Base-by-base conservation (phyloP, 2,888 invertebrate genomes). In the Mimumesa dahlbomi region DNA sequence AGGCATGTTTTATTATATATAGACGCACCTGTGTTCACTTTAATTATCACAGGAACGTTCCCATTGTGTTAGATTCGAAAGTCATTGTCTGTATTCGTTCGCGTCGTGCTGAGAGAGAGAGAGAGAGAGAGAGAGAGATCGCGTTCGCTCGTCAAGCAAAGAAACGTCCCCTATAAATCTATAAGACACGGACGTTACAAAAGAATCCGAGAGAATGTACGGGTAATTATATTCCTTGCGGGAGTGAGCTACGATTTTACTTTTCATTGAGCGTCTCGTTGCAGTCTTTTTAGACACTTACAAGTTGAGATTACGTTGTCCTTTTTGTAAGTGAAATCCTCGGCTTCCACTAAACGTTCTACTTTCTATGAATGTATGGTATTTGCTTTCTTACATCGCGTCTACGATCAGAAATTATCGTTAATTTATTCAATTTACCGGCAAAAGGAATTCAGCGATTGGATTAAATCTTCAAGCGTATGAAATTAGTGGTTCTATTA, bases 51-150 rank as follows among this genome's bases (percentile, higher is more conserved):
- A 34, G 53, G 56, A 38, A 43, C 56, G 46, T 46, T 59, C 34
- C 54, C 48, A 57, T 73, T 52, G 59, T 49, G 50, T 14, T 40
- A 6, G 19, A 65, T 76, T 76, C 69, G 73, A 76, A 76, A 76
- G 73, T 73, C 48, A 61, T 61, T 45, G 59, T 50, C 40, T 19
- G 21, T 14, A 21, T 19, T 19, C 45, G 36, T 7, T 22, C 21
- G 34, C 2, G 14, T 13, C 25, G 29, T 25, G 46, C 14, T 29
- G 29, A 1, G 29, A 29, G 25, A n/a, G n/a, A n/a, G n/a, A n/a
- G n/a, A n/a, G n/a, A n/a, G n/a, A n/a, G n/a, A n/a, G n/a, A n/a
- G n/a, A n/a, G n/a, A n/a, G 25, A 29, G 25, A 29, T 29, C 25
- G 9, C 14, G 16, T 42, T 22, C 16, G 42, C 18, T 13, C 18